Base-by-base conservation (phyloP, 2,888 invertebrate genomes). In the Griposia aprilina region DNA sequence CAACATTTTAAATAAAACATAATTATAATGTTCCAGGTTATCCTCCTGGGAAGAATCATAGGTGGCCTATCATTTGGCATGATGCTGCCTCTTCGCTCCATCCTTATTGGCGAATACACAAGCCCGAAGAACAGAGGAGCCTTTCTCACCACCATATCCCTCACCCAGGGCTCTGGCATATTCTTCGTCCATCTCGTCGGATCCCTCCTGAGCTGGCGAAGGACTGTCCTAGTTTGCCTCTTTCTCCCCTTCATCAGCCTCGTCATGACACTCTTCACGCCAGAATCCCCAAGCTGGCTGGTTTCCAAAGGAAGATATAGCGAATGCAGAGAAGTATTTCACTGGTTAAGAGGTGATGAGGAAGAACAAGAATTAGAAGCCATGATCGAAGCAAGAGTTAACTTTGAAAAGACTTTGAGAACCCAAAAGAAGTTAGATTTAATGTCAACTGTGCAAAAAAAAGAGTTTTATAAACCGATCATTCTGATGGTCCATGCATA, bases 271-370 rank as follows among this genome's bases (percentile, higher is more conserved):
- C 79, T 94, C 6, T 93, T 90, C 79, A 91, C 93, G 0, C 97
- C 97, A 0, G 98, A 98, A 92, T 97, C 97, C 1, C 98, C 98
- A 0, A 95, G 96, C 74, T 98, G 97, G 97, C 90, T 98, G 48
- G 94, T 97, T 0, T 94, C 97, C 6, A 97, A 96, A 82, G 97
- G 96, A 11, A 93, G 94, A 13, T 92, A 94, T 3, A 94, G 95
- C 0, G 96, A 97, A 70, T 97, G 98, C 0, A 94, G 96, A 74
- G 88, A 93, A 45, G 95, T 97, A 0, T 97, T 97, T 59, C 93
- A 95, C 63, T 97, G 97, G 95, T 94, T 97, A 63, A 92, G 97
- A 84, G 97, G 97, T 26, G 92, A 93, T 30, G 93, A 94, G 0
- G 92, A 93, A 73, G 92, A 93, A 36, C 95, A 96, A 1, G 95